Base-by-base conservation (phyloP, 2,888 invertebrate genomes). In the Periphyllus acericola region DNA sequence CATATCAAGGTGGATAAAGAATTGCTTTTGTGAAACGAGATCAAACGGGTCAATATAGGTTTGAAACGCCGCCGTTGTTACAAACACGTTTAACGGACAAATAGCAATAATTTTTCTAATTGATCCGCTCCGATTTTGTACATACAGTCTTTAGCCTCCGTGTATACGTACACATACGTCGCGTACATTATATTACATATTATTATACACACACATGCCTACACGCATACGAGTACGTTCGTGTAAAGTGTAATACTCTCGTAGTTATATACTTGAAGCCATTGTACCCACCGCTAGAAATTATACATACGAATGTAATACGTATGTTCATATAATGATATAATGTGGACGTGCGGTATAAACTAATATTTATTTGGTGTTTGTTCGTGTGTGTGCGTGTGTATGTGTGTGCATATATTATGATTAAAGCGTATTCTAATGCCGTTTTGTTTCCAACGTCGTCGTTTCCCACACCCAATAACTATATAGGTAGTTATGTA, bases 81-180 rank as follows among this genome's bases (percentile, higher is more conserved):
- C n/a, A 66, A 40, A 84, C 83, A 84, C 75, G 83, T 84, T 84
- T 76, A 83, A 71, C n/a, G 71, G n/a, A 75, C 74, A 74, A 83
- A 84, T 40, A 66, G 60, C 60, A 40, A 75, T 66, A 40, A 75
- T 66, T 75, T 83, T 66, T 84, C 34, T 76, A 75, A 75, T 66
- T 32, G 36, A 83, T 66, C 29, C 29, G 40, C 75, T 75, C 32
- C 40, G 60, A 60, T 36, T 60, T 36, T 40, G 29, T 60, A 60
- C 60, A 25, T 25, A 25, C 5, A 19, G 29, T 78, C 29, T 78
- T 55, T 78, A 25, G 2, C 21, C 21, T 40, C 46, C 14, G 46
- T 46, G 46, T 14, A 9, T 46, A 9, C 6, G 36, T 52, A 76
- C 17, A 25, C 11, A 8, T 75, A 29, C 34, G n/a, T 46, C 46